phyloP scores from a whole-genome alignment of 2,888 invertebrate genomes.

The Micoletzkya japonica region DNA sequence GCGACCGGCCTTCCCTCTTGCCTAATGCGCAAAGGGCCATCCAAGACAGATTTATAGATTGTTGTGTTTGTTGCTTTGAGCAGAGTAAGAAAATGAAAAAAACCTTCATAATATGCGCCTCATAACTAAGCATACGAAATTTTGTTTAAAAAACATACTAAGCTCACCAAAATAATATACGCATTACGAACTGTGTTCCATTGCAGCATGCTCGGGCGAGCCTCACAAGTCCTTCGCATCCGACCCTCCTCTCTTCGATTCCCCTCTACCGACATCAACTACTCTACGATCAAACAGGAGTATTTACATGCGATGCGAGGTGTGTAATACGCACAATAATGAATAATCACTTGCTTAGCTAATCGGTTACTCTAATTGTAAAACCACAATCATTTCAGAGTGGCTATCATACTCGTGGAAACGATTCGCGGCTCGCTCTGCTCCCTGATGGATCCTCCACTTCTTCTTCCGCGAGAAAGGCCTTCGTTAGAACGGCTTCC shows the following conservation, averaged over 20 bases:
- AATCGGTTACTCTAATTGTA: too few relatives aligned
- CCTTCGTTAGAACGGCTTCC: slow-evolving; percentile 5
- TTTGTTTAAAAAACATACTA: too few relatives aligned
- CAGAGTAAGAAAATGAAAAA: too few relatives aligned
- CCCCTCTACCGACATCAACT: slow-evolving; percentile 4
- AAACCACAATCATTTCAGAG: background rate
- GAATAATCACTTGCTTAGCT: background rate
- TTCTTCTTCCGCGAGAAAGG: slow-evolving; percentile 5
- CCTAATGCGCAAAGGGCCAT: too few relatives aligned
- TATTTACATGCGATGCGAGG: slow-evolving; percentile 20
- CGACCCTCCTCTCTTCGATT: slow-evolving; percentile 13
- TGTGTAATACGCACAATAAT: background rate
- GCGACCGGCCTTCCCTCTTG: too few relatives aligned
- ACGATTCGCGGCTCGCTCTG: slow-evolving; percentile 13
- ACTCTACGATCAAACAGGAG: background rate
- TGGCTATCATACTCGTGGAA: background rate
- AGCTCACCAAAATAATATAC: too few relatives aligned
- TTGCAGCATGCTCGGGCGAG: slow-evolving; percentile 13
- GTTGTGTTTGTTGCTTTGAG: too few relatives aligned
- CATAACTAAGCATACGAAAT: too few relatives aligned
- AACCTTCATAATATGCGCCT: too few relatives aligned
- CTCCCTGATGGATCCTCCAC: slow-evolving; percentile 16
- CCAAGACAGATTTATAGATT: too few relatives aligned
- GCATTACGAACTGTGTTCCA: too few relatives aligned
- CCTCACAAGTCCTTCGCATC: background rate